phyloP scores from a whole-genome alignment of 1,140 invertebrate genomes.

The Drepana arcuata region DNA sequence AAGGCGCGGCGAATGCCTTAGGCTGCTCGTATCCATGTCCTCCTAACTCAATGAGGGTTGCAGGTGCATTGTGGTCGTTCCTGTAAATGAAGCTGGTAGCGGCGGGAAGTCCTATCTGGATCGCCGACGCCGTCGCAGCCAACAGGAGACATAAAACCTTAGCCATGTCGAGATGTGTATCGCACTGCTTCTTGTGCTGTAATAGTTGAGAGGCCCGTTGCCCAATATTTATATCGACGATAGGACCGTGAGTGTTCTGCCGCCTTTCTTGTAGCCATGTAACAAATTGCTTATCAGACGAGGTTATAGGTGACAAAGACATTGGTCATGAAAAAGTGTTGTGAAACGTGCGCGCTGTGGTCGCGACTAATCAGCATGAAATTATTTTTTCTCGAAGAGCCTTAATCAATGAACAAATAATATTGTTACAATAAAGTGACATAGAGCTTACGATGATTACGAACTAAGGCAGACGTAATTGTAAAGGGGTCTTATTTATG shows the following conservation, averaged over 20 bases:
- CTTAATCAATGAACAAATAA: too few species aligned
- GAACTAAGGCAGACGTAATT: too few species aligned
- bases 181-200: constrained; percentile 35
- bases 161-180: constrained; percentile 50
- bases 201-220: constrained; percentile 58
- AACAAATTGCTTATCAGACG: constrained; percentile 55
- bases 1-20: constrained; percentile 27
- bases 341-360: constrained; percentile 21
- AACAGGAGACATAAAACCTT: constrained; percentile 30
- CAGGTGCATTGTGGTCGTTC: constrained; percentile 65
- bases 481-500: too few species aligned
- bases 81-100: constrained; percentile 70
- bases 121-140: constrained; percentile 25
- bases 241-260: constrained; percentile 49
- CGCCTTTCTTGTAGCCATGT: constrained; percentile 63
- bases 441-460: too few species aligned
- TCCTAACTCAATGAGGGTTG: constrained; percentile 61
- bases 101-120: constrained; percentile 41
- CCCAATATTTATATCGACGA: constrained; percentile 67
- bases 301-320: constrained; percentile 63
- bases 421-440: not conserved
- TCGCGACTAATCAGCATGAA: constrained; percentile 28
- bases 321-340: constrained; percentile 48
- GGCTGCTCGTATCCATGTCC: constrained; percentile 43
- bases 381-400: constrained; percentile 28